phyloP scores from a whole-genome alignment of 2,888 invertebrate species.

The Sphinx pinastri region DNA sequence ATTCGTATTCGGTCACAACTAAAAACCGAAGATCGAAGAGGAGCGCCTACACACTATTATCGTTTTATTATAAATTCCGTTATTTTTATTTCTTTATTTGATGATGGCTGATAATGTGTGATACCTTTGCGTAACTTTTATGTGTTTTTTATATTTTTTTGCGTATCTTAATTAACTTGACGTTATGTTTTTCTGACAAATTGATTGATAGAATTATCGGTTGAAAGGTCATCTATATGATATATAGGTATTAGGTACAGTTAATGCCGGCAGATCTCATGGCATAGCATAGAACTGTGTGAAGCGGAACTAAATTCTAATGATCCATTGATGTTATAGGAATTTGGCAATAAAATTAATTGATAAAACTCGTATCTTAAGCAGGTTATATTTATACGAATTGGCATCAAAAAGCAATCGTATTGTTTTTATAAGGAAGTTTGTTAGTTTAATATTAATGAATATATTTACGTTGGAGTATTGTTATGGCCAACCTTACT shows the following conservation, averaged over 20 bases:
- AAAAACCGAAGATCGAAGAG: background rate
- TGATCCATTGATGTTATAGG: background rate
- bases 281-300: background rate
- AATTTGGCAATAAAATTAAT: background rate
- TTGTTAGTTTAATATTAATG: too few relatives aligned
- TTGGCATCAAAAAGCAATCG: background rate
- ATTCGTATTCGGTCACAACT: background rate
- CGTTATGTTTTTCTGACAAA: background rate
- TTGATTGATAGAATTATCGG: background rate
- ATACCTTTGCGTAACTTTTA: slow-evolving; percentile 1
- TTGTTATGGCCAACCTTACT: too few relatives aligned
- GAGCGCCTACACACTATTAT: background rate
- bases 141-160: slow-evolving; percentile 7
- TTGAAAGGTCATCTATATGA: background rate
- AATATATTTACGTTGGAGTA: too few relatives aligned
- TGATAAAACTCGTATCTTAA: background rate
- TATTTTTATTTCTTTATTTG: slow-evolving; percentile 7
- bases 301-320: background rate
- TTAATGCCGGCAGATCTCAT: background rate
- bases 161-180: background rate
- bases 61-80: background rate
- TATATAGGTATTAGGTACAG: background rate
- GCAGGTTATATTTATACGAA: background rate
- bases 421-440: too few relatives aligned
- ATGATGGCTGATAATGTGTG: background rate